Conservation (phyloP, 2,888 invertebrate genomes). For the Leucophenga maculata region DNA sequence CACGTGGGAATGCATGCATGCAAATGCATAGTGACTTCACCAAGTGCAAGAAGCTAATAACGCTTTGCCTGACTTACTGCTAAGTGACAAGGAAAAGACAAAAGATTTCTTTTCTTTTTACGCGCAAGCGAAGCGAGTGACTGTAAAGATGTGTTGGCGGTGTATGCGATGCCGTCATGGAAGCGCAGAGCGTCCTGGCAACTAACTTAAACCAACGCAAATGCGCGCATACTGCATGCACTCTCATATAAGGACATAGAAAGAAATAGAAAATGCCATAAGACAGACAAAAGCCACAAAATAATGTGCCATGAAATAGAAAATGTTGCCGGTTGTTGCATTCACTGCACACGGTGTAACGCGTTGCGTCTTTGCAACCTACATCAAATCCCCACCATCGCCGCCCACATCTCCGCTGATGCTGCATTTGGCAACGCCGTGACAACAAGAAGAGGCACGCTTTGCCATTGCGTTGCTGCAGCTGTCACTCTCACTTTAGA, state of each 20-base stretch:
- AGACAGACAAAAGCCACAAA: constrained; percentile 63
- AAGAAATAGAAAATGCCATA: constrained; percentile 15
- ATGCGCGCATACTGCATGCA: constrained; percentile 14
- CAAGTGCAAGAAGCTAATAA: constrained; percentile 13
- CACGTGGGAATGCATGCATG: too few species aligned
- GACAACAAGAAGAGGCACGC: constrained; percentile 7
- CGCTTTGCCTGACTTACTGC: constrained; percentile 21
- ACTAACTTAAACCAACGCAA: constrained; percentile 29
- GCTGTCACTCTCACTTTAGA: constrained; percentile 66
- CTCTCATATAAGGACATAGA: constrained; percentile 27
- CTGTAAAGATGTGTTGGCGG: background rate
- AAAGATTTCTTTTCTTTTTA: constrained; percentile 15
- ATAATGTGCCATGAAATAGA: constrained; percentile 69
- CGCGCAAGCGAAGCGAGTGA: constrained; percentile 4
- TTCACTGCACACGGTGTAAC: constrained; percentile 32
- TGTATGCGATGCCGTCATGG: background rate
- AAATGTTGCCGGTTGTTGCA: constrained; percentile 52
- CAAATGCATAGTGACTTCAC: too few species aligned
- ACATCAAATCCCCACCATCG: too few species aligned
- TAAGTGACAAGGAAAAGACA: constrained; percentile 24
- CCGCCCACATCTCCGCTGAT: too few species aligned
- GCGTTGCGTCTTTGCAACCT: background rate
- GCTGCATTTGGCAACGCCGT: too few species aligned
- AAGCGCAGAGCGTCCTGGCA: background rate
- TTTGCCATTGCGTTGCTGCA: constrained; percentile 29